These are phyloP conservation scores for Helleia helle DNA, from an alignment of 2,888 invertebrate genomes.

Conservation along the genomic window DNA sequence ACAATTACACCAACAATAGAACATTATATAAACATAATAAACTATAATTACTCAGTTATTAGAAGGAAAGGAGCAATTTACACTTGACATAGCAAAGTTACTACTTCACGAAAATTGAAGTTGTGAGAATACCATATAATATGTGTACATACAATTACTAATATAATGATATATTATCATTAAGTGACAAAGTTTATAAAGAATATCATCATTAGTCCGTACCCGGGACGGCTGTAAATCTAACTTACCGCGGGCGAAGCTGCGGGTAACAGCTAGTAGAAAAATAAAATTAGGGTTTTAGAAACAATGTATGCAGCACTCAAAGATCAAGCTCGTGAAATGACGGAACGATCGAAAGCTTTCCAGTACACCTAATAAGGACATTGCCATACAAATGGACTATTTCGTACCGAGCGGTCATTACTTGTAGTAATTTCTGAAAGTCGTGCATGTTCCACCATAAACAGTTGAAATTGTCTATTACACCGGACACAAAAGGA, in stretches of 20 bases:
- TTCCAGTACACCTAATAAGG: conserved; percentile 24
- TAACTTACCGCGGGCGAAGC: too few species aligned
- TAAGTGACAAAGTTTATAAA: too few species aligned
- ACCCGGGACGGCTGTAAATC: too few species aligned
- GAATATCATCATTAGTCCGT: too few species aligned
- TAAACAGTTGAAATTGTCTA: neutral
- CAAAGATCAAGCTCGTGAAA: conserved; percentile 39
- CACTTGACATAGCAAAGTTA: neutral
- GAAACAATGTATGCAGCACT: too few species aligned
- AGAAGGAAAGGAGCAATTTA: neutral
- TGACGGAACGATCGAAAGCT: conserved; percentile 30
- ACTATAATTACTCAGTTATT: neutral
- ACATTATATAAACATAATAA: neutral
- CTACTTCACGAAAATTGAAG: too few species aligned
- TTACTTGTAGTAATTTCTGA: conserved; percentile 1
- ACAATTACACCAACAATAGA: neutral
- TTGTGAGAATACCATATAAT: neutral
- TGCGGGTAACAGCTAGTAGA: too few species aligned
- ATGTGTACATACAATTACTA: too few species aligned
- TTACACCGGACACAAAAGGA: neutral
- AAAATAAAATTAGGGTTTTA: too few species aligned
- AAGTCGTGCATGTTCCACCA: conserved; percentile 1
- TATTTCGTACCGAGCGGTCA: neutral
- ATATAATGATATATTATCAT: neutral
- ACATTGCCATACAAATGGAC: neutral